Evolutionary conservation across 2,113 vertebrate genomes (phyloP).

Genomic region (Caloenas nicobarica): DNA sequence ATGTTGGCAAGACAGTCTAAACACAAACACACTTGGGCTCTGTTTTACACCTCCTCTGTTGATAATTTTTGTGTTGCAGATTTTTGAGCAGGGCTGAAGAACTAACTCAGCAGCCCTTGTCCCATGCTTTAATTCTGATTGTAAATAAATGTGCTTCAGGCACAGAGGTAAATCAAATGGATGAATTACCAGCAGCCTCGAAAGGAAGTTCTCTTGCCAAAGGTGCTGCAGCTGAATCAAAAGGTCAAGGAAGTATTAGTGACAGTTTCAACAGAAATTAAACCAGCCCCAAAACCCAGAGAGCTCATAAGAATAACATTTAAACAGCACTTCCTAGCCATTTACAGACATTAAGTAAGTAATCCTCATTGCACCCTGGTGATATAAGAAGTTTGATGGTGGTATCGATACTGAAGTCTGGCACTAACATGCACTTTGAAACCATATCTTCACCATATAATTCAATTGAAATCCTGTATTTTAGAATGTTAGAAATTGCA

Average conservation of each 20-base stretch:
- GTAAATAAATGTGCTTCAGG: conserved; percentile 16
- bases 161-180: background rate
- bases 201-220: conserved; percentile 26
- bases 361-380: background rate
- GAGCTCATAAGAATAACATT: conserved; percentile 32
- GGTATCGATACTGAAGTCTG: background rate
- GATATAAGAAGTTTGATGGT: background rate
- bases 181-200: background rate
- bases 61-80: background rate
- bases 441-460: background rate
- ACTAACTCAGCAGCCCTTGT: background rate
- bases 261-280: conserved; percentile 25
- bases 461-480: background rate
- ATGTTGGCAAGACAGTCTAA: background rate
- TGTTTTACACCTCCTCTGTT: background rate
- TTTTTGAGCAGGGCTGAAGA: background rate
- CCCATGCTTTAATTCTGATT: background rate
- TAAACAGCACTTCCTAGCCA: conserved; percentile 8
- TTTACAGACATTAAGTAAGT: conserved; percentile 7
- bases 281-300: background rate
- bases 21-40: background rate
- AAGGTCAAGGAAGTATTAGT: conserved; percentile 54
- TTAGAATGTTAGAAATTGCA: background rate
- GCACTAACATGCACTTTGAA: background rate
- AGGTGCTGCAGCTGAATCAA: conserved; percentile 30